Base-by-base conservation (phyloP, 2,888 invertebrate genomes). In the Hydraecia micacea region DNA sequence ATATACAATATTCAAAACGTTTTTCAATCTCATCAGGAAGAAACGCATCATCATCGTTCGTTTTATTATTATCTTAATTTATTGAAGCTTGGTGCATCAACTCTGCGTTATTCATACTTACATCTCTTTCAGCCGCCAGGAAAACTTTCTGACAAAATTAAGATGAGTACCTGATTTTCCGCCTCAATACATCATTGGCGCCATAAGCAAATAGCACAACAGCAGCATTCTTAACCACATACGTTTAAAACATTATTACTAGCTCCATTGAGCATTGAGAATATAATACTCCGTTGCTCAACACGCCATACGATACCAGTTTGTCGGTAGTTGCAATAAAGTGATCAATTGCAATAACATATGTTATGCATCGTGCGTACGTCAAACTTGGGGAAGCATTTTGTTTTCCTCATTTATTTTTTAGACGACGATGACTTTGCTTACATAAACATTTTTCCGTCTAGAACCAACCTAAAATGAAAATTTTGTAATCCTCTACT, bases 291-390 rank as follows among this genome's bases (percentile, higher is more conserved):
- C 21, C 18, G 36, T 83, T 83, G 75, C 85, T 85, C 52, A 83
- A 85, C 71, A 21, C 25, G 42, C 62, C 70, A 75, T 71, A 62
- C 49, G 85, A 81, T 72, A 85, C 85, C 52, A 52, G 71, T 80
- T 82, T 84, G 65, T 66, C 69, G 55, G 84, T 68, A 81, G 79
- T 80, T 65, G 70, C 74, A 52, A 70, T 85, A 71, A 80, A 77
- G 58, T 74, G 71, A 86, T 82, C 71, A 74, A 85, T 73, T 68
- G 67, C 67, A 73, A 58, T 67, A 66, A 63, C 36, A 63, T 52
- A 72, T 28, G 60, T 65, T 52, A 58, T 58, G 77, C 65, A 65
- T 66, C 25, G 4, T 69, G 52, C 52, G 42, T 65, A 46, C 28
- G 18, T 80, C 32, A 39, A 21, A 28, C 7, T 25, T 32, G 11